Percentiles rank a stretch among this genome's conserved stretches.
phyloP scores from a whole-genome alignment of 2,797 vertebrate genomes.

The Podargus strigoides region DNA sequence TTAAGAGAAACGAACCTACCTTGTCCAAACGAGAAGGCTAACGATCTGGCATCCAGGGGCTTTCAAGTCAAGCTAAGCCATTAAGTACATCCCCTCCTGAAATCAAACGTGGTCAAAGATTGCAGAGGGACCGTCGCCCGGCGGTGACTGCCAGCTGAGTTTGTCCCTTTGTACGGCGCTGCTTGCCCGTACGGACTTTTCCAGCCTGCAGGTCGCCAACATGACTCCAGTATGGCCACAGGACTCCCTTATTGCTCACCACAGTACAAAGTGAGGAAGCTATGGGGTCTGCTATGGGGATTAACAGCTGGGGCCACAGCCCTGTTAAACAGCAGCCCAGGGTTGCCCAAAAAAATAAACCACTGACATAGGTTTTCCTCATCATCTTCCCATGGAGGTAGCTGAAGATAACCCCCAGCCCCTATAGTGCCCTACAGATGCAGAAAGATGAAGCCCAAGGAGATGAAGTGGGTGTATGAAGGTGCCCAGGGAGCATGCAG shows the following conservation, averaged over 20 bases:
- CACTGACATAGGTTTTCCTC: neutral
- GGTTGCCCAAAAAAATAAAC: neutral
- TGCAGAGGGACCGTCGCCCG: neutral
- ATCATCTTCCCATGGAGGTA: neutral
- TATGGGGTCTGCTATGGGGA: neutral
- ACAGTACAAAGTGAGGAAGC: neutral
- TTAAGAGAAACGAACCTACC: neutral
- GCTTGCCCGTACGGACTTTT: neutral
- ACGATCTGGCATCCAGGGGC: neutral
- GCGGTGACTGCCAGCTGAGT: fast-evolving
- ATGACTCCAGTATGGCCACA: neutral
- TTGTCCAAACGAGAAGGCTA: neutral
- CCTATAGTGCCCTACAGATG: neutral
- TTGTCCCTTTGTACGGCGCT: neutral
- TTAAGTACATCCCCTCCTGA: neutral
- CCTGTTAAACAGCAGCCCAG: neutral
- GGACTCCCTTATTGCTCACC: neutral
- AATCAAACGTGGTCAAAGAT: neutral
- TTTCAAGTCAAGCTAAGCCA: neutral
- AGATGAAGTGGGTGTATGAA: neutral
- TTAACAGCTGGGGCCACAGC: neutral
- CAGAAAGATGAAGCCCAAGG: neutral
- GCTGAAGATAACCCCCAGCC: neutral
- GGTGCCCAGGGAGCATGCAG: neutral
- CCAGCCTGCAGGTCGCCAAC: neutral